Percentiles rank a stretch among this genome's conserved stretches.
phyloP scores from a whole-genome alignment of 2,888 invertebrate genomes.

The Bedellia somnulentella region DNA sequence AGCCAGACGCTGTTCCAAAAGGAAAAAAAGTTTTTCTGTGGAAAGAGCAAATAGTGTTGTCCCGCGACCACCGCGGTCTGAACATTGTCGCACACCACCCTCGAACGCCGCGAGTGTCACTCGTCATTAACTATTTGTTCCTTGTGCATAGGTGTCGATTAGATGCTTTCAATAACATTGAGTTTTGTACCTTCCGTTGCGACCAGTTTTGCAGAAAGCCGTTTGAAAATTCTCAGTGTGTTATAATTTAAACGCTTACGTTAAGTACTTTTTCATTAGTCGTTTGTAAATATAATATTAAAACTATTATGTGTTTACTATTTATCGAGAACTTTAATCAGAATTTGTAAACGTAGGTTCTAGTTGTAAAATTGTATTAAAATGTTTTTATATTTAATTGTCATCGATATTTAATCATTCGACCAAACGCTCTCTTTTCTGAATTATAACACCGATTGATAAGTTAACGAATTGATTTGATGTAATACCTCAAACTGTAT shows the following conservation, averaged over 20 bases:
- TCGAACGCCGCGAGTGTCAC: no score
- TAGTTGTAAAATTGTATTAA: constrained; percentile 60
- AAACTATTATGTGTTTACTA: constrained; percentile 42
- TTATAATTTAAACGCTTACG: constrained; percentile 59
- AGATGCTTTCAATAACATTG: constrained; percentile 10
- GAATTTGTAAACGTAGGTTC: constrained; percentile 54
- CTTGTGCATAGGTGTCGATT: constrained; percentile 2
- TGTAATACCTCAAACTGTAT: no score
- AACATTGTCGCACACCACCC: constrained; percentile 52
- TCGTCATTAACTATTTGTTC: no score
- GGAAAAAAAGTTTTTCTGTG: constrained; percentile 53
- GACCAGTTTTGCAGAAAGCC: constrained; percentile 44
- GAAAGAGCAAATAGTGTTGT: constrained; percentile 50
- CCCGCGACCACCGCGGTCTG: no score
- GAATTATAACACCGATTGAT: no score
- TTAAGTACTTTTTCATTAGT: constrained; percentile 52
- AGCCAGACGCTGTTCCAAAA: constrained; percentile 51
- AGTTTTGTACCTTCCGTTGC: constrained; percentile 18
- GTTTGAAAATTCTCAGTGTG: constrained; percentile 63
- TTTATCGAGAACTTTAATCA: constrained; percentile 52
- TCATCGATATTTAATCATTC: constrained; percentile 46
- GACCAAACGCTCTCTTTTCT: constrained; percentile 54
- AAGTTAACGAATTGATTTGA: no score
- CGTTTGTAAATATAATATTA: constrained; percentile 58
- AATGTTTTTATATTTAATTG: constrained; percentile 54